Conservation (phyloP, 1,140 invertebrate genomes). For the Campoletis sonorensis region DNA sequence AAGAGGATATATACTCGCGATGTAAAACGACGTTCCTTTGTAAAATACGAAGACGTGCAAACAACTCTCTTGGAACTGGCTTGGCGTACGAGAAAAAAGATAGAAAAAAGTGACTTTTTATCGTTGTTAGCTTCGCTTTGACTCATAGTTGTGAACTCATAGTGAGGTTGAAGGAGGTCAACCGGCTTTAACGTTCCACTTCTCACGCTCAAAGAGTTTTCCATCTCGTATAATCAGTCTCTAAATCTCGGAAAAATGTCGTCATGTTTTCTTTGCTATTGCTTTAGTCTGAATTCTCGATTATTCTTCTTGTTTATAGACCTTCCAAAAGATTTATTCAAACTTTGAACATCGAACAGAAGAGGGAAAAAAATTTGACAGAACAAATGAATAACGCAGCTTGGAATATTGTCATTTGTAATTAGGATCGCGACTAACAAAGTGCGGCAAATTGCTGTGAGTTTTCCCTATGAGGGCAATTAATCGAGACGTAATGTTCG, state of each 20-base stretch:
- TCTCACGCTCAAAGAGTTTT: slow-evolving; percentile 34
- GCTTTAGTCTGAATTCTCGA: not conserved
- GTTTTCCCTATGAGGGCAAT: slow-evolving; percentile 57
- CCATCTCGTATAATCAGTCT: slow-evolving; percentile 10
- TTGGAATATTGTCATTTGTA: not conserved
- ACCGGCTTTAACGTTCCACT: slow-evolving; percentile 30
- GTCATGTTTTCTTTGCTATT: not conserved
- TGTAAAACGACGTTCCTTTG: slow-evolving; percentile 60
- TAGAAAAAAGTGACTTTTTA: slow-evolving; percentile 16
- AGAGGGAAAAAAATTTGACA: too few relatives aligned
- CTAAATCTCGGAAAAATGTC: slow-evolving; percentile 8
- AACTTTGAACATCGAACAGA: not conserved
- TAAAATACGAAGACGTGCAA: slow-evolving; percentile 56
- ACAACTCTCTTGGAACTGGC: slow-evolving; percentile 24
- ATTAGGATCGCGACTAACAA: not conserved
- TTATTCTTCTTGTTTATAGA: not conserved
- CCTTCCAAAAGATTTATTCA: not conserved
- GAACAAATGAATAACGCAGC: too few relatives aligned
- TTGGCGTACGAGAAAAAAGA: not conserved
- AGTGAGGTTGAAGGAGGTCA: slow-evolving; percentile 31
- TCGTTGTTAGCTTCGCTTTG: slow-evolving; percentile 39
- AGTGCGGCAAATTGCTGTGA: not conserved
- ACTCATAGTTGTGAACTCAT: slow-evolving; percentile 1
- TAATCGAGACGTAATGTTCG: slow-evolving; percentile 73
- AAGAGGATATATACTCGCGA: slow-evolving; percentile 35